Conservation (phyloP, 2,797 vertebrate species). For the Agapornis canus region DNA sequence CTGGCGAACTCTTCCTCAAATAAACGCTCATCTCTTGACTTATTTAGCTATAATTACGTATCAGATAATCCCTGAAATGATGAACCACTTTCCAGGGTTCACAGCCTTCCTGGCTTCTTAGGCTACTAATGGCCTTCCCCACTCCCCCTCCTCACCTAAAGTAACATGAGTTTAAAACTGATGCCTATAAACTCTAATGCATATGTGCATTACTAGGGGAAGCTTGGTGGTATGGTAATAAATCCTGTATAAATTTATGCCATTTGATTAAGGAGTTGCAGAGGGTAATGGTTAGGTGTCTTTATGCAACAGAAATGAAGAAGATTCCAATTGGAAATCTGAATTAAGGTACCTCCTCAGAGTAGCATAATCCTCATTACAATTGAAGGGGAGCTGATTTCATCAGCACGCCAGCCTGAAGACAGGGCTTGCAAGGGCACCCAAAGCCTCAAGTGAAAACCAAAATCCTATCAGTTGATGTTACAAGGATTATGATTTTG, state of each 20-base stretch:
- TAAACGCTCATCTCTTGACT: background rate
- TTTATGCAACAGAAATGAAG: background rate
- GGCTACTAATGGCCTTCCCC: background rate
- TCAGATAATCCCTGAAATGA: background rate
- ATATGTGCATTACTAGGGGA: background rate
- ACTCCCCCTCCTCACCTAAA: background rate
- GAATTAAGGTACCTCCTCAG: background rate
- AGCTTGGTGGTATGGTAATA: background rate
- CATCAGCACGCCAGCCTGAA: background rate
- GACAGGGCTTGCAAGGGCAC: background rate
- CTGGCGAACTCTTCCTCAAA: background rate
- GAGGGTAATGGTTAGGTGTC: background rate
- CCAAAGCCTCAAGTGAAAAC: background rate
- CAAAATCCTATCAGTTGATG: background rate
- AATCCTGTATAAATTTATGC: background rate
- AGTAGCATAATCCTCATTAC: background rate
- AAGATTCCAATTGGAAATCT: background rate
- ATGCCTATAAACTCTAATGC: background rate
- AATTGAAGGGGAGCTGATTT: background rate
- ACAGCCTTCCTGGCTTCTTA: background rate
- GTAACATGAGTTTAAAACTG: background rate
- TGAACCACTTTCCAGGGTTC: background rate
- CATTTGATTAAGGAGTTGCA: background rate
- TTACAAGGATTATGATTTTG: background rate
- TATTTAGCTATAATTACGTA: fast-evolving